Percentiles rank a stretch among this genome's conserved stretches.
Evolutionary conservation across 1,140 invertebrate genomes (phyloP).

Genomic region (Eurosta solidaginis): DNA sequence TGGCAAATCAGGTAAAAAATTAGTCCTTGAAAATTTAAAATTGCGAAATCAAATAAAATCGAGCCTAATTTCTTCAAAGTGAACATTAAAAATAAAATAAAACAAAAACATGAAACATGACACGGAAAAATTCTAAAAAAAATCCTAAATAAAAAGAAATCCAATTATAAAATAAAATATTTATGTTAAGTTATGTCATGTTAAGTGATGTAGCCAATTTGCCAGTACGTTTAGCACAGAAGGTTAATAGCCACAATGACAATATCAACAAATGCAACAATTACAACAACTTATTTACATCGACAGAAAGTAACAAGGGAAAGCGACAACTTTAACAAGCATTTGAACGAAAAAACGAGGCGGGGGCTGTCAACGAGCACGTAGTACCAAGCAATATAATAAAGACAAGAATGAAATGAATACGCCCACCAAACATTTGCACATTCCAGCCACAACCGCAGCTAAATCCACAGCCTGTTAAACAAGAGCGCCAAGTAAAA

Average conservation of each 20-base stretch:
- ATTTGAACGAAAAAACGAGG: not conserved
- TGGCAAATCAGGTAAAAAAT: too few species aligned
- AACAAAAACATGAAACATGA: too few species aligned
- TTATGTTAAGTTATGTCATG: too few species aligned
- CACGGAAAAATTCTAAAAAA: too few species aligned
- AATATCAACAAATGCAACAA: not conserved
- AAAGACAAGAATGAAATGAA: not conserved
- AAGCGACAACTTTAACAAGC: not conserved
- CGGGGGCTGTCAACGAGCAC: too few species aligned
- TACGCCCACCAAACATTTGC: not conserved
- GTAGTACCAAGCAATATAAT: too few species aligned
- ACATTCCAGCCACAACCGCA: not conserved
- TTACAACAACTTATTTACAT: not conserved
- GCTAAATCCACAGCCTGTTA: not conserved
- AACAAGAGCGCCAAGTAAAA: not conserved
- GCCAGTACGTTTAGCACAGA: not conserved
- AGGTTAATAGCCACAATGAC: not conserved
- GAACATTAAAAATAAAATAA: too few species aligned
- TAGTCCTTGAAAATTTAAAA: too few species aligned
- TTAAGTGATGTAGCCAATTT: not conserved
- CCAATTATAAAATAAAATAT: too few species aligned
- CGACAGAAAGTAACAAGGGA: not conserved
- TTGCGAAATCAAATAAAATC: too few species aligned
- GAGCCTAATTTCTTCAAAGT: too few species aligned
- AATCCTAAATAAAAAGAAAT: too few species aligned